Evolutionary conservation across 2,797 vertebrate species (phyloP).

Genomic region (Rhabdomys pumilio): DNA sequence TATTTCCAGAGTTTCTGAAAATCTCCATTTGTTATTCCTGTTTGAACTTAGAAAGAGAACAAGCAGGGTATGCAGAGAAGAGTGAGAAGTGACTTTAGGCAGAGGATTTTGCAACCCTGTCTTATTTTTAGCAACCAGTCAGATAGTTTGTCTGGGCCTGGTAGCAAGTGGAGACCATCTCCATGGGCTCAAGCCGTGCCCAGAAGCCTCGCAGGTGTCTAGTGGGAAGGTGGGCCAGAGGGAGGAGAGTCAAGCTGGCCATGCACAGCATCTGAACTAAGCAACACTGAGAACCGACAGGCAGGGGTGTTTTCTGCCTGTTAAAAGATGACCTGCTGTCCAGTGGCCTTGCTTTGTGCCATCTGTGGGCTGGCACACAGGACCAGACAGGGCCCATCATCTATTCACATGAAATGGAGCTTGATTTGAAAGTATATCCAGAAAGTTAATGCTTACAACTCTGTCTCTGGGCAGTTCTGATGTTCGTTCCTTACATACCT

Average conservation of each 20-base stretch:
- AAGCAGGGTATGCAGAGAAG: background rate
- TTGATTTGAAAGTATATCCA: background rate
- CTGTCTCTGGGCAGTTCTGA: background rate
- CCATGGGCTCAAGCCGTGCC: background rate
- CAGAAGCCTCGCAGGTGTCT: background rate
- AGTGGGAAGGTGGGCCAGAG: background rate
- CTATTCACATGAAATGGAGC: background rate
- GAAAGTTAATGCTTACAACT: background rate
- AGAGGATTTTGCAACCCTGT: background rate
- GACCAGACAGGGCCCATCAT: background rate
- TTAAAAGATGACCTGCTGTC: background rate
- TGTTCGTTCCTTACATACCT: background rate
- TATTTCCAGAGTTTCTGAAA: constrained; percentile 46
- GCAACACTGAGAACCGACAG: background rate
- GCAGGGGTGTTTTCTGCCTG: background rate
- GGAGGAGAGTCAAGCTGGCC: background rate
- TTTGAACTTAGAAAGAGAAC: constrained; percentile 48
- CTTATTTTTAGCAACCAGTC: background rate
- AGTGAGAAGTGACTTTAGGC: background rate
- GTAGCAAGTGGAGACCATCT: background rate
- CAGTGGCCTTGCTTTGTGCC: background rate
- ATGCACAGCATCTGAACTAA: background rate
- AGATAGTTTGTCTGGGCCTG: background rate
- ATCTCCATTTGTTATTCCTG: constrained; percentile 17
- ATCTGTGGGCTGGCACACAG: background rate